Conservation (phyloP, 2,797 vertebrate genomes). For the Sebastes matsubarae region DNA sequence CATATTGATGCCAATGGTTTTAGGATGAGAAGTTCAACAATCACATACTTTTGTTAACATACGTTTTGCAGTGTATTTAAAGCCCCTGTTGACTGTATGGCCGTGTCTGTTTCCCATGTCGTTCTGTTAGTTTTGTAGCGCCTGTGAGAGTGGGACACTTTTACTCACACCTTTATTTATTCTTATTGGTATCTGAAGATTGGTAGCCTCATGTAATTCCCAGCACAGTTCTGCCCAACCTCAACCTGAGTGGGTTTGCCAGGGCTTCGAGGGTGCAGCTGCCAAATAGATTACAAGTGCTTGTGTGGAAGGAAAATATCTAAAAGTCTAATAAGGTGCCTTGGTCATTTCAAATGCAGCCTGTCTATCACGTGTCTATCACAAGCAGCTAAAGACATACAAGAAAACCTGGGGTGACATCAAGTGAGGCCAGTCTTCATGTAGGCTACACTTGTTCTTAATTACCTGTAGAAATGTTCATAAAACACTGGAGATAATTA, state of each 20-base stretch:
- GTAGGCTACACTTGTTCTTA: neutral
- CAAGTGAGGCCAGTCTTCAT: neutral
- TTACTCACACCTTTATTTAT: too few relatives aligned
- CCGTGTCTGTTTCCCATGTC: too few relatives aligned
- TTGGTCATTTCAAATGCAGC: neutral
- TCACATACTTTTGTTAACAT: neutral
- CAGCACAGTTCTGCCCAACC: neutral
- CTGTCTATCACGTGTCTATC: neutral
- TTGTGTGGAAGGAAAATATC: neutral
- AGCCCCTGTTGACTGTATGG: neutral
- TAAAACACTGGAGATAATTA: neutral
- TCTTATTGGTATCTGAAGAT: too few relatives aligned
- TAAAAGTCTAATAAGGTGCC: neutral
- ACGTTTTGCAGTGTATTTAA: neutral
- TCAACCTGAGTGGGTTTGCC: neutral
- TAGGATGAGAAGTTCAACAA: neutral
- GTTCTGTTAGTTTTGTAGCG: too few relatives aligned
- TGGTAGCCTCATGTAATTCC: too few relatives aligned
- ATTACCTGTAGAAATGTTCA: neutral
- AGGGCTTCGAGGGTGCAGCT: neutral
- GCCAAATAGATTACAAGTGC: neutral
- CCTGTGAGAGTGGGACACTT: neutral
- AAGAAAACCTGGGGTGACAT: neutral
- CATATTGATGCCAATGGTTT: neutral
- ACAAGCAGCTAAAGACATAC: neutral